Percentiles rank a stretch among this genome's conserved stretches.
These are phyloP conservation scores for Platerodrilus igneus DNA, from an alignment of 2,888 invertebrate species.

Conservation along the genomic window DNA sequence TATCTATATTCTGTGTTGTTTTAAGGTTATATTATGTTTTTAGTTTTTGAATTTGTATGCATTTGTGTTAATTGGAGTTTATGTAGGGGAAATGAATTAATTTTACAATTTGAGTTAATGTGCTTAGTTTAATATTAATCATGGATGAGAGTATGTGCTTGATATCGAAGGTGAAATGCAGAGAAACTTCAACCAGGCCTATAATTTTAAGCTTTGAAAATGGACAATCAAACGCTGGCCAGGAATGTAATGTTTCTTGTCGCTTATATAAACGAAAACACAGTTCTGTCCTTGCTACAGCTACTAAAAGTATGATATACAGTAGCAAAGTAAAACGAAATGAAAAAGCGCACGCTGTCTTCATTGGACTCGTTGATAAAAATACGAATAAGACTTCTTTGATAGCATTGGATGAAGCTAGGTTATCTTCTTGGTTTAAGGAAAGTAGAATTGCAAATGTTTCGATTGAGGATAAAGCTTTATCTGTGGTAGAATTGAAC, in stretches of 20 bases:
- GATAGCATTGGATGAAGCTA: constrained; percentile 22
- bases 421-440: constrained; percentile 14
- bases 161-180: constrained; percentile 8
- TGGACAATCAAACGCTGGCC: constrained; percentile 30
- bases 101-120: too few relatives aligned
- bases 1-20: too few relatives aligned
- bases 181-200: constrained; percentile 3
- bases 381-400: constrained; percentile 37
- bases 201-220: constrained; percentile 35
- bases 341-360: constrained; percentile 35
- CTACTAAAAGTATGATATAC: constrained; percentile 35
- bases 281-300: constrained; percentile 30
- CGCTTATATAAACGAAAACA: constrained; percentile 28
- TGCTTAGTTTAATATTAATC: neutral
- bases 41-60: too few relatives aligned
- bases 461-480: constrained; percentile 26
- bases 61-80: too few relatives aligned
- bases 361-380: constrained; percentile 35
- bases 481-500: constrained; percentile 46
- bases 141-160: constrained; percentile 6
- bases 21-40: too few relatives aligned
- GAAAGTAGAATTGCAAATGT: too few relatives aligned
- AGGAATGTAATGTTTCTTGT: constrained; percentile 31
- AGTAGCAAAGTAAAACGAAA: constrained; percentile 29
- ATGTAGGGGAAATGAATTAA: too few relatives aligned